Percentiles rank a stretch among this genome's conserved stretches.
These are phyloP conservation scores for Marmota monax DNA, from an alignment of 2,113 vertebrate genomes.

Conservation along the genomic window DNA sequence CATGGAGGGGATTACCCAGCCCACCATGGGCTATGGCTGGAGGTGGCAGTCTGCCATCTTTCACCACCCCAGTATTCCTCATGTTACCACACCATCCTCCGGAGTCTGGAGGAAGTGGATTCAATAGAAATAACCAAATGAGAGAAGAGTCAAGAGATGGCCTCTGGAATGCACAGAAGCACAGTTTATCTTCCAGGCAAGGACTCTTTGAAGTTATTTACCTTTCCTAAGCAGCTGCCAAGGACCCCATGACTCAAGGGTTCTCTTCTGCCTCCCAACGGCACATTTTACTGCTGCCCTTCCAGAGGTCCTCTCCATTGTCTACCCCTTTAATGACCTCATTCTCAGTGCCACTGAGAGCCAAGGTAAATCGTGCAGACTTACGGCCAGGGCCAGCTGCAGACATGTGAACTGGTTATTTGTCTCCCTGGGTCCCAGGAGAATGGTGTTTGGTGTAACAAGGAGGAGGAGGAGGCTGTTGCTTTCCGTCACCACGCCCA, in stretches of 20 bases:
- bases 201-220: conserved; percentile 72
- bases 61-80: neutral
- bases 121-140: conserved; percentile 35
- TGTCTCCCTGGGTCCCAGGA: neutral
- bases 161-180: conserved; percentile 46
- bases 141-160: conserved; percentile 15
- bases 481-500: neutral
- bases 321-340: conserved; percentile 73
- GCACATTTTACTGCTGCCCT: conserved; percentile 51
- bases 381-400: conserved; percentile 63
- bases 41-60: neutral
- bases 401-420: conserved; percentile 44
- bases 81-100: neutral
- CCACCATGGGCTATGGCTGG: neutral
- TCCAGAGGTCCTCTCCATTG: conserved; percentile 46
- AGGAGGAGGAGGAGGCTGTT: neutral
- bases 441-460: neutral
- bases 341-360: conserved; percentile 62
- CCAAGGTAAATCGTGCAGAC: conserved; percentile 65
- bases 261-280: neutral
- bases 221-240: conserved; percentile 63
- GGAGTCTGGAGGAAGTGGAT: conserved; percentile 11
- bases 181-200: conserved; percentile 64
- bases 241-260: conserved; percentile 52
- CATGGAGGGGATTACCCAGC: neutral